Evolutionary conservation across 2,113 vertebrate genomes (phyloP).

Genomic region (Garra rufa): DNA sequence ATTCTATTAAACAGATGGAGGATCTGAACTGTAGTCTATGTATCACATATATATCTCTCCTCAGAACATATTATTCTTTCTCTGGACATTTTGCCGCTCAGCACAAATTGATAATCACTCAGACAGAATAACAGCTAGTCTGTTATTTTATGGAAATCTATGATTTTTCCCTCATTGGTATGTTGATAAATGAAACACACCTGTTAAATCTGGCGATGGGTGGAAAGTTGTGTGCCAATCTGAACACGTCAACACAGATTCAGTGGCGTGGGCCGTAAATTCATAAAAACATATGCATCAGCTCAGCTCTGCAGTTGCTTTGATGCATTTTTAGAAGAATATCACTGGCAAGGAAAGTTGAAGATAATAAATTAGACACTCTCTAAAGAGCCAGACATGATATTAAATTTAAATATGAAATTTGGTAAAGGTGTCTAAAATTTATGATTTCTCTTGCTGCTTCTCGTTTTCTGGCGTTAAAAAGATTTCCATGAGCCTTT

Average conservation of each 20-base stretch:
- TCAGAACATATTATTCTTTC: not conserved
- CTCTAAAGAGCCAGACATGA: not conserved
- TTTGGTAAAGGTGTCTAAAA: not conserved
- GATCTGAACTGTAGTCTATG: not conserved
- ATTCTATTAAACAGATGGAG: not conserved
- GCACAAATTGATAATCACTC: not conserved
- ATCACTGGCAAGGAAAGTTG: not conserved
- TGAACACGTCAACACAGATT: conserved; percentile 20
- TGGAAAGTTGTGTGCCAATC: not conserved
- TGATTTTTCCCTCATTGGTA: conserved; percentile 6
- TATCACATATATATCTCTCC: not conserved
- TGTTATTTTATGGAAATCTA: conserved; percentile 25
- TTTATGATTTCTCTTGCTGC: not conserved
- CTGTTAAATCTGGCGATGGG: conserved; percentile 34
- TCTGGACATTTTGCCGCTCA: not conserved
- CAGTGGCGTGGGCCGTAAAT: not conserved
- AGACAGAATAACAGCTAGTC: conserved; percentile 9
- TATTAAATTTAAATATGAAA: not conserved
- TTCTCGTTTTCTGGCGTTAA: not conserved
- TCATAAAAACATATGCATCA: not conserved
- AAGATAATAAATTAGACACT: not conserved
- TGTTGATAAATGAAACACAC: conserved; percentile 38
- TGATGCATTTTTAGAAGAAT: not conserved
- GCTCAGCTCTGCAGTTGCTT: not conserved
- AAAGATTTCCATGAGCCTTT: not conserved